Evolutionary conservation across 2,797 vertebrate species (phyloP).

Genomic region (Sternotherus odoratus): DNA sequence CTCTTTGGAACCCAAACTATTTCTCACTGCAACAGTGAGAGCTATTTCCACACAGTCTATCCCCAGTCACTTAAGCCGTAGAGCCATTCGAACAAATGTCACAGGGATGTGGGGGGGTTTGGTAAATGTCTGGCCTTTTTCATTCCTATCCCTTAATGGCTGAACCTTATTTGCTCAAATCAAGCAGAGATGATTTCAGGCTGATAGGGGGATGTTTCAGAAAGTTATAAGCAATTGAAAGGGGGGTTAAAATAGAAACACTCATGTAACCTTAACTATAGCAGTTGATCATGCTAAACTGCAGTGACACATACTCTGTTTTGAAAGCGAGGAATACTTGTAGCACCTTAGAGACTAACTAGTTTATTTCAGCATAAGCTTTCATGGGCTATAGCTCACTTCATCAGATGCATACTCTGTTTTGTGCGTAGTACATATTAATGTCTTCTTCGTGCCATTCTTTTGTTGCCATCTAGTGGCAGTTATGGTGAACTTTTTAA

Average conservation of each 20-base stretch:
- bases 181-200: not conserved
- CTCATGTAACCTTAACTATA: not conserved
- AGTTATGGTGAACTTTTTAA: conserved; percentile 4
- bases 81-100: not conserved
- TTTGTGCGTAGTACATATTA: not conserved
- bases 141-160: conserved; percentile 30
- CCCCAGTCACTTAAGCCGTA: not conserved
- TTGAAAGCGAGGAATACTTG: no score
- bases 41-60: not conserved
- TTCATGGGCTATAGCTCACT: no score
- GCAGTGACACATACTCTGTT: not conserved
- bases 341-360: no score
- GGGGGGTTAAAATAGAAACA: not conserved
- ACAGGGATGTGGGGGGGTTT: not conserved
- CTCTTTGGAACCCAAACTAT: not conserved
- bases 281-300: not conserved
- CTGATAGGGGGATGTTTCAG: not conserved
- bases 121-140: not conserved
- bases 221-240: not conserved
- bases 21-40: not conserved
- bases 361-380: no score
- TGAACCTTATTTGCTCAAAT: not conserved
- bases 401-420: not conserved
- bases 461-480: conserved; percentile 72
- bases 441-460: conserved; percentile 15